Percentiles rank a stretch among this genome's conserved stretches.
These are phyloP conservation scores for Cynopterus brachyotis DNA, from an alignment of 2,113 vertebrate species.

Conservation along the genomic window DNA sequence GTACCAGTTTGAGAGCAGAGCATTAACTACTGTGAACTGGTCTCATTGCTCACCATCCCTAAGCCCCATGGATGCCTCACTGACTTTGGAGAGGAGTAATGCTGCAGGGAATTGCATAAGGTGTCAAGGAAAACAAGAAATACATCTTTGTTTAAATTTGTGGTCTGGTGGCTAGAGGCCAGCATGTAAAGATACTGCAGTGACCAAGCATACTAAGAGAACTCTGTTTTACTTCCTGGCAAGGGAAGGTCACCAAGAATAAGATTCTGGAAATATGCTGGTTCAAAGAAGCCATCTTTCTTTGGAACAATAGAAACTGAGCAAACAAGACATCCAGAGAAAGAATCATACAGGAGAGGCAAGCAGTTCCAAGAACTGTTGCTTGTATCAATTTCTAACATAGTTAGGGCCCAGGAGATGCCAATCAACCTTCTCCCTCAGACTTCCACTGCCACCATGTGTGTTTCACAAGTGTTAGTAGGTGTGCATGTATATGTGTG, in stretches of 20 bases:
- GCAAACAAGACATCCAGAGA: neutral
- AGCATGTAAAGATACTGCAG: neutral
- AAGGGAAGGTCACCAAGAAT: neutral
- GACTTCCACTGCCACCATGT: neutral
- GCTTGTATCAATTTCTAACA: neutral
- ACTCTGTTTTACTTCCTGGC: conserved; percentile 21
- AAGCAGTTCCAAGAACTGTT: neutral
- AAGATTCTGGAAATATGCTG: conserved; percentile 2
- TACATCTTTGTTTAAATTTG: neutral
- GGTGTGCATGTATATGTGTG: accelerated
- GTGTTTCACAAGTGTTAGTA: neutral
- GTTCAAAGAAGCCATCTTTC: neutral
- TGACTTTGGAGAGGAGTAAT: neutral
- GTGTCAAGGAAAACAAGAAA: conserved; percentile 39
- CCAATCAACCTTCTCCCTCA: neutral
- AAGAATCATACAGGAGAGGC: neutral
- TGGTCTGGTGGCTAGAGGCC: neutral
- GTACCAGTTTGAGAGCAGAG: conserved; percentile 14
- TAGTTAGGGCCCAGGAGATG: neutral
- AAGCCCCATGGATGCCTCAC: neutral
- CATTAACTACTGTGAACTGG: neutral
- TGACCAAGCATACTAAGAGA: neutral
- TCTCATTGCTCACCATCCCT: neutral
- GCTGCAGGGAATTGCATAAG: neutral
- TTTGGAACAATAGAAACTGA: neutral